Evolutionary conservation across 2,113 vertebrate genomes (phyloP), one percentile per base, ranked within the genome.

Genomic region (Onychostruthus taczanowskii): DNA sequence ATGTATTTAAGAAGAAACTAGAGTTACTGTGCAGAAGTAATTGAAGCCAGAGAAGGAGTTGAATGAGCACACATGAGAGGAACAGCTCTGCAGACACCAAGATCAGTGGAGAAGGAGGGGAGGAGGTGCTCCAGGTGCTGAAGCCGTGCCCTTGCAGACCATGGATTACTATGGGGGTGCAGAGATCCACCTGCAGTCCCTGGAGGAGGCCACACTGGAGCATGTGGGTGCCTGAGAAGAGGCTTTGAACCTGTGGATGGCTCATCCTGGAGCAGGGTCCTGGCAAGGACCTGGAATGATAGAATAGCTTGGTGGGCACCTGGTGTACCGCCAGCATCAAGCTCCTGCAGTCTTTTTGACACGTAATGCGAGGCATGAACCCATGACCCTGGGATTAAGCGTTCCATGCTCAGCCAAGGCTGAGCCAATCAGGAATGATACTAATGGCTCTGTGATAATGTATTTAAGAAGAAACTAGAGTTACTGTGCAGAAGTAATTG

Each of bases 321-420:
- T 39, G 20, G 11, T 26, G n/a, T 10, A 46, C 39, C 1, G 3
- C 23, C 39, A 61, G 3, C 0, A 1, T 67, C 33, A 81, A 74
- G 11, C 28, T 26, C 30, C 7, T 59, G n/a, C 19, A 30, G 52
- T 59, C 19, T 39, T 46, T 89, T 17, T n/a, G 53, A 56, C 6
- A 44, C 24, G 33, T 28, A 39, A 21, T 11, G 7, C 39, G 7
- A 66, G 28, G 19, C 27, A 52, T 12, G 18, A 74, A 37, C 10
- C 8, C 27, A 58, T 7, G 31, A 50, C 22, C 7, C 44, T 46
- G 24, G 28, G 46, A 68, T 61, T 52, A 61, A 53, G 28, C 8
- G 19, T 39, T 28, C 28, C n/a, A 61, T 16, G 33, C 53, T 61
- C 20, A 47, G 39, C 28, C 20, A 61, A 67, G 24, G 53, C 39